Percentiles rank a stretch among this genome's conserved stretches.
Conservation (phyloP, 2,888 invertebrate species). For the Amphiduros pacificus region DNA sequence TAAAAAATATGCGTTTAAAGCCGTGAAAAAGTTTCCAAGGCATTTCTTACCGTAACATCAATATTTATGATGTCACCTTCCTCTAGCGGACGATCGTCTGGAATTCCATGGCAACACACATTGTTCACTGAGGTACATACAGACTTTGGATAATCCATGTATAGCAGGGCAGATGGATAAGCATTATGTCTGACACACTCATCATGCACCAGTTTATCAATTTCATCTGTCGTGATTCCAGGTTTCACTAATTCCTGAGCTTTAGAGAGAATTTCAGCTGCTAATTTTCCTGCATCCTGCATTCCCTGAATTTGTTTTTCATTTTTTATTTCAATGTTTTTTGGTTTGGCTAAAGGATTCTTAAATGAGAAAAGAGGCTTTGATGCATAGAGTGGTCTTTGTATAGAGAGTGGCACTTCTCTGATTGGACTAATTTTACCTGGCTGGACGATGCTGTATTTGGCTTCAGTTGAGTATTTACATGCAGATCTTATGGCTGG, state of each 20-base stretch:
- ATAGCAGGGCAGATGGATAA: conserved; percentile 97
- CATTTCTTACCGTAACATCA: conserved; percentile 47
- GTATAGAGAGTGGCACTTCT: conserved; percentile 9
- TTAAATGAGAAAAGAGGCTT: too few relatives aligned
- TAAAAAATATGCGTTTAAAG: neutral
- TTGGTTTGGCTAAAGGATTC: neutral
- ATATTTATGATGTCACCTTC: conserved; percentile 94
- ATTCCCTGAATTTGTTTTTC: conserved; percentile 61
- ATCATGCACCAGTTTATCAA: conserved; percentile 75
- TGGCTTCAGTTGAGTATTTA: too few relatives aligned
- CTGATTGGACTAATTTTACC: conserved; percentile 4
- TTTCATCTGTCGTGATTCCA: conserved; percentile 95
- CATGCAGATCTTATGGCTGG: too few relatives aligned
- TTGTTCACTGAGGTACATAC: conserved; percentile 82
- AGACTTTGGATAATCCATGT: conserved; percentile 96
- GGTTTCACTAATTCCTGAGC: conserved; percentile 77
- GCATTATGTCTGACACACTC: conserved; percentile 74
- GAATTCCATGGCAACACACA: conserved; percentile 83
- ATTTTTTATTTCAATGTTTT: conserved; percentile 24
- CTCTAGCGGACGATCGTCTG: conserved; percentile 83
- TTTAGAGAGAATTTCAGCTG: conserved; percentile 81
- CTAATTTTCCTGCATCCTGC: conserved; percentile 83
- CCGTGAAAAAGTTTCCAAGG: neutral
- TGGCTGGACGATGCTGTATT: conserved; percentile 16
- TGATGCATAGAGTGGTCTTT: conserved; percentile 11